Conservation (phyloP, 2,888 invertebrate species). For the Leptinotarsa tumamoca region DNA sequence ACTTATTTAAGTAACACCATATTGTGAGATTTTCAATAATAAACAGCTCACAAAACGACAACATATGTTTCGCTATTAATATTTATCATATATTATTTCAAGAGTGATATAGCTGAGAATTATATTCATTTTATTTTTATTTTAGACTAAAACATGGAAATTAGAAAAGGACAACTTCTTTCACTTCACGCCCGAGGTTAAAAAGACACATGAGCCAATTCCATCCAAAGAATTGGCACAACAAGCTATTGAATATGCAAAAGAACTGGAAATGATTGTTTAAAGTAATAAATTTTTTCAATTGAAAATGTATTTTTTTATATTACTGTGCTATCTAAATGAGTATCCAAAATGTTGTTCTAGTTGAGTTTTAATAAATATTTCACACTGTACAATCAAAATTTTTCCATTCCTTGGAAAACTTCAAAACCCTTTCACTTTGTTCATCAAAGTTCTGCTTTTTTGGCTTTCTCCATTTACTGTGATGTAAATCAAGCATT, state of each 20-base stretch:
- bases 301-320: background rate
- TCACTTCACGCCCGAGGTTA: slow-evolving; percentile 83
- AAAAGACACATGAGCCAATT: slow-evolving; percentile 81
- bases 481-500: slow-evolving; percentile 89
- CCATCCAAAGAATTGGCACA: slow-evolving; percentile 92
- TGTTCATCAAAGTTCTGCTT: slow-evolving; percentile 81
- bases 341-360: background rate
- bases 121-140: slow-evolving; percentile 17
- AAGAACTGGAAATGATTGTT: slow-evolving; percentile 99
- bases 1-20: too few species aligned
- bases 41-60: too few species aligned
- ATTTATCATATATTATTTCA: too few species aligned
- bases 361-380: background rate
- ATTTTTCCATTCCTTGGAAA: slow-evolving; percentile 78
- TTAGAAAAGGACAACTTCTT: slow-evolving; percentile 83
- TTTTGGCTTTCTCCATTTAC: slow-evolving; percentile 86
- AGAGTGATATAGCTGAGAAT: background rate
- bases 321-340: background rate
- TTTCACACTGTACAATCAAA: slow-evolving; percentile 70
- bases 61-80: too few species aligned
- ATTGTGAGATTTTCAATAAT: too few species aligned
- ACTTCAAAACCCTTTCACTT: slow-evolving; percentile 79
- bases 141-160: slow-evolving; percentile 83
- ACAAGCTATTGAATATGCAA: slow-evolving; percentile 96
- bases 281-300: slow-evolving; percentile 66